These are phyloP conservation scores for Xestia rhomboidea DNA, from an alignment of 2,888 invertebrate genomes.

Conservation along the genomic window DNA sequence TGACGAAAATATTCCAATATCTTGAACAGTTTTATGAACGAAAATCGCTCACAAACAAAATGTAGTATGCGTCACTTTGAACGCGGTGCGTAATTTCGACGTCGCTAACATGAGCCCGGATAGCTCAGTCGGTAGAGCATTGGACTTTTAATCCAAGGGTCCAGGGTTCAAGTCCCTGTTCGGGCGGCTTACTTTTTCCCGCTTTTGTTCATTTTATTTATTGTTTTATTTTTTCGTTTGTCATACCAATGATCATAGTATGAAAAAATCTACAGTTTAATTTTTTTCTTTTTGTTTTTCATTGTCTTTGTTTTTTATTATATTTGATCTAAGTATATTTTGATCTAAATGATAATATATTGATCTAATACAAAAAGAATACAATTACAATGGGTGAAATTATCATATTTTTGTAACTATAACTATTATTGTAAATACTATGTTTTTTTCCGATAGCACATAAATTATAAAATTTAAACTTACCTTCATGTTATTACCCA, in stretches of 20 bases:
- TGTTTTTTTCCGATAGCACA: too few relatives aligned
- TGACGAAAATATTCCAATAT: not conserved
- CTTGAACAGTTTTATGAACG: not conserved
- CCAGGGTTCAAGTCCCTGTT: slow-evolving; percentile 91
- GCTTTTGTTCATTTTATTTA: not conserved
- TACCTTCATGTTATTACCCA: not conserved
- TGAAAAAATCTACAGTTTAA: not conserved
- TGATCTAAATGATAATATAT: too few relatives aligned
- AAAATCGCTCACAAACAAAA: not conserved
- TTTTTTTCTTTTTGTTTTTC: not conserved
- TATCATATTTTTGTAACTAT: too few relatives aligned
- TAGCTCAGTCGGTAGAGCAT: slow-evolving; percentile 91
- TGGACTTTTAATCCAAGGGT: slow-evolving; percentile 91
- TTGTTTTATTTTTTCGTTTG: not conserved
- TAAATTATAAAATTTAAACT: too few relatives aligned
- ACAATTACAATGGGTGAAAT: too few relatives aligned
- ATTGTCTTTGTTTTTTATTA: not conserved
- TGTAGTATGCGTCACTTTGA: slow-evolving; percentile 22
- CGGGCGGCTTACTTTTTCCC: slow-evolving; percentile 81
- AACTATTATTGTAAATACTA: too few relatives aligned
- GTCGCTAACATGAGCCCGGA: slow-evolving; percentile 78
- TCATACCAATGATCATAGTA: not conserved
- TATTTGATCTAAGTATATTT: not conserved
- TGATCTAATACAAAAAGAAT: too few relatives aligned
- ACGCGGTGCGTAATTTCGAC: slow-evolving; percentile 67